Conservation (phyloP, 2,888 invertebrate genomes). For the Bellardia bayeri region DNA sequence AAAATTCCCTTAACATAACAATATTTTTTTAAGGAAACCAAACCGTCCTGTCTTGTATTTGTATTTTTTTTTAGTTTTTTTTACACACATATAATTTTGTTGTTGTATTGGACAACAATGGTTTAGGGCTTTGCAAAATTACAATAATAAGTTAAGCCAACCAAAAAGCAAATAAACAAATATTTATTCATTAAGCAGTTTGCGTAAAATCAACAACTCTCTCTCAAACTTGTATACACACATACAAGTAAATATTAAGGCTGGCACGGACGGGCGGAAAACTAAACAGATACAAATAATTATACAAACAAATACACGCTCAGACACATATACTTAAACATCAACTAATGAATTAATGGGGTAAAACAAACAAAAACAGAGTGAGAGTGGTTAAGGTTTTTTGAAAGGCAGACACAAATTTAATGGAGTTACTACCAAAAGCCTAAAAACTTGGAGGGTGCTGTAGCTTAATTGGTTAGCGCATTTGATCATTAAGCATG, state of each 20-base stretch:
- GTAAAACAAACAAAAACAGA: not conserved
- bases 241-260: not conserved
- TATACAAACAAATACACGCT: not conserved
- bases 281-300: slow-evolving; percentile 2
- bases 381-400: not conserved
- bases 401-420: not conserved
- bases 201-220: slow-evolving; percentile 54
- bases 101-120: slow-evolving; percentile 74
- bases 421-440: not conserved
- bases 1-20: slow-evolving; percentile 17
- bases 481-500: too few species aligned
- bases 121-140: slow-evolving; percentile 72
- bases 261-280: too few species aligned
- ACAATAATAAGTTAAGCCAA: slow-evolving; percentile 67
- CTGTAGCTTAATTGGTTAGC: too few species aligned
- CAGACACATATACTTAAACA: slow-evolving; percentile 8
- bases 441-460: too few species aligned
- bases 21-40: slow-evolving; percentile 14
- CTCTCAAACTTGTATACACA: not conserved
- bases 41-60: slow-evolving; percentile 10
- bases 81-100: not conserved
- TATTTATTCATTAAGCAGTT: slow-evolving; percentile 72
- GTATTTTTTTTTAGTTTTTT: slow-evolving; percentile 19
- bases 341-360: slow-evolving; percentile 33
- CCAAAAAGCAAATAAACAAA: slow-evolving; percentile 69